These are phyloP conservation scores for Antedon mediterranea DNA, from an alignment of 53 echinoderm and acorn worm species.

Conservation along the genomic window DNA sequence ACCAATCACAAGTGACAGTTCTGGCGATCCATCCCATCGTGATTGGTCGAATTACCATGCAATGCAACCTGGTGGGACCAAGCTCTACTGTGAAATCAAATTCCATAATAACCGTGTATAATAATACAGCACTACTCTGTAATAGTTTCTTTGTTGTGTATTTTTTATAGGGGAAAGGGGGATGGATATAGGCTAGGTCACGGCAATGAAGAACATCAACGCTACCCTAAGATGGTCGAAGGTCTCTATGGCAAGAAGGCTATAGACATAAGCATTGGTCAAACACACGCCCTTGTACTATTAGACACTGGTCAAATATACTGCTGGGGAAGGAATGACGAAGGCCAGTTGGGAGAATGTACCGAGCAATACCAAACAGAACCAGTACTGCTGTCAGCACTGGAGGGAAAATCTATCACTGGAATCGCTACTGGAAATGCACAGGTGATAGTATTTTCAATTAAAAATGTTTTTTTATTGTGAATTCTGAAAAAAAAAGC, in stretches of 20 bases:
- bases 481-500: no score
- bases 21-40: no score
- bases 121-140: no score
- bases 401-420: conserved; percentile 71
- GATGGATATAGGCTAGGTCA: conserved; percentile 81
- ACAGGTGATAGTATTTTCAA: conserved; percentile 39
- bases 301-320: conserved; percentile 68
- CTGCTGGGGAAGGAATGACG: conserved; percentile 78
- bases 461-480: no score
- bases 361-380: conserved; percentile 49
- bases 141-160: no score
- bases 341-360: conserved; percentile 47
- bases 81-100: no score
- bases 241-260: conserved; percentile 57
- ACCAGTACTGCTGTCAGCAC: conserved; percentile 37
- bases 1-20: no score
- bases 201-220: conserved; percentile 65
- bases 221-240: conserved; percentile 71
- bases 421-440: conserved; percentile 66
- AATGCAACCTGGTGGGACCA: no score
- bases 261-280: conserved; percentile 45
- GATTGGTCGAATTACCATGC: no score
- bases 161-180: conserved; percentile 67
- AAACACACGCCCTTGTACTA: conserved; percentile 38
- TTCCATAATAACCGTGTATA: no score